phyloP scores from a whole-genome alignment of 2,113 vertebrate genomes.

The Sprattus sprattus region DNA sequence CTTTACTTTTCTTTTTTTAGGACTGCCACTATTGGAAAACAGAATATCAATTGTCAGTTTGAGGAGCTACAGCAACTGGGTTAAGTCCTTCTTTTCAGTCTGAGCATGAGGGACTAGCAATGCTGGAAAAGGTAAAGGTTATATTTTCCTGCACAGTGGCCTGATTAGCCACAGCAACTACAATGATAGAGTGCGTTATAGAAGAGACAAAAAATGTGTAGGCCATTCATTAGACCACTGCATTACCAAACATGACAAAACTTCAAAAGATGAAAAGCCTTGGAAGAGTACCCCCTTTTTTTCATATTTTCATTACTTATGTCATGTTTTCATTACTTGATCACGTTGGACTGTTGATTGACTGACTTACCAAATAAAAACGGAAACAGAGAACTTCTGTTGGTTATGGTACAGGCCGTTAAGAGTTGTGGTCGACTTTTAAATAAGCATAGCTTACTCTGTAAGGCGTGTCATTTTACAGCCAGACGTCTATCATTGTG shows the following conservation, averaged over 20 bases:
- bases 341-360: too few relatives aligned
- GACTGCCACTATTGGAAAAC: not conserved
- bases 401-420: too few relatives aligned
- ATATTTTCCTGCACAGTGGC: not conserved
- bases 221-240: not conserved
- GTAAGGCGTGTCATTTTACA: too few relatives aligned
- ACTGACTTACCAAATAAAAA: too few relatives aligned
- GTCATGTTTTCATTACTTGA: too few relatives aligned
- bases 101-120: not conserved
- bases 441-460: too few relatives aligned
- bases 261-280: not conserved
- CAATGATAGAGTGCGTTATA: not conserved
- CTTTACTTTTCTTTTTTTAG: not conserved
- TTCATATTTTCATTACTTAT: not conserved
- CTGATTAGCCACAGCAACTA: not conserved
- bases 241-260: not conserved
- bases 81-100: slow-evolving; percentile 9
- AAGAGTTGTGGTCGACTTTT: too few relatives aligned
- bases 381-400: too few relatives aligned
- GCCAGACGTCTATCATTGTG: too few relatives aligned
- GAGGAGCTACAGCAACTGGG: slow-evolving; percentile 9
- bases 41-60: slow-evolving; percentile 11
- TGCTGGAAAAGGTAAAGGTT: not conserved
- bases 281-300: not conserved
- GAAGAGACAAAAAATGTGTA: not conserved